A percentile compares a stretch with the other conserved stretches of the same genome.
Conservation (phyloP, 1,140 invertebrate genomes). For the Lordiphosa clarofinis region DNA sequence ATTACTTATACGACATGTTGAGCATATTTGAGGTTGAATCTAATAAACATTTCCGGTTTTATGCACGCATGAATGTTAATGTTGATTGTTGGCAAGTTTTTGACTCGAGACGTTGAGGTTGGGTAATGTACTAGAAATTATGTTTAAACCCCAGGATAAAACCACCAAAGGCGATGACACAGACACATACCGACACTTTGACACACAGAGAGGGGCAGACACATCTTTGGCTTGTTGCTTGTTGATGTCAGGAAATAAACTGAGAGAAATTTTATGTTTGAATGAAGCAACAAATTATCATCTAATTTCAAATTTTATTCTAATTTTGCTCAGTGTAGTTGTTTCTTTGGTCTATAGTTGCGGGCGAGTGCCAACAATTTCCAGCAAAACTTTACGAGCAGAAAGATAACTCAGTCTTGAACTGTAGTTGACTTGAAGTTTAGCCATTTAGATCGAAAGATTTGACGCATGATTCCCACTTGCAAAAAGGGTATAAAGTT, state of each 20-base stretch:
- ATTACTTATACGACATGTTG: conserved; percentile 41
- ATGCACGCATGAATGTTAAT: conserved; percentile 73
- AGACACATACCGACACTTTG: conserved; percentile 14
- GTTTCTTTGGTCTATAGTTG: conserved; percentile 29
- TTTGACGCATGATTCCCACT: conserved; percentile 32
- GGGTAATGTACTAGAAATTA: conserved; percentile 68
- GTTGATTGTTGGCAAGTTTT: conserved; percentile 58
- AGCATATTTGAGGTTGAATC: conserved; percentile 51
- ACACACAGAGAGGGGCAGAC: conserved; percentile 4
- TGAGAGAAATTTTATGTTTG: not conserved
- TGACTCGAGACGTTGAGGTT: conserved; percentile 32
- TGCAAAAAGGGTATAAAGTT: conserved; percentile 21
- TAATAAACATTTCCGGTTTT: conserved; percentile 59
- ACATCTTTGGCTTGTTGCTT: conserved; percentile 36
- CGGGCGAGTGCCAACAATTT: conserved; percentile 44
- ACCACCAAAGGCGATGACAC: conserved; percentile 28
- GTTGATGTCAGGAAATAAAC: conserved; percentile 43
- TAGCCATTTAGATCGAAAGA: conserved; percentile 58
- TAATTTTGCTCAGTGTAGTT: conserved; percentile 17
- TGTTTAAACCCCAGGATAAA: conserved; percentile 36
- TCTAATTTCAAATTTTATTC: not conserved
- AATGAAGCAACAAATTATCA: too few relatives aligned
- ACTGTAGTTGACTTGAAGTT: conserved; percentile 56
- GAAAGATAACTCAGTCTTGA: conserved; percentile 55
- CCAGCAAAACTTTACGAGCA: conserved; percentile 52